These are phyloP conservation scores for Genyomyrus donnyi DNA, from an alignment of 2,113 vertebrate species.

Conservation along the genomic window DNA sequence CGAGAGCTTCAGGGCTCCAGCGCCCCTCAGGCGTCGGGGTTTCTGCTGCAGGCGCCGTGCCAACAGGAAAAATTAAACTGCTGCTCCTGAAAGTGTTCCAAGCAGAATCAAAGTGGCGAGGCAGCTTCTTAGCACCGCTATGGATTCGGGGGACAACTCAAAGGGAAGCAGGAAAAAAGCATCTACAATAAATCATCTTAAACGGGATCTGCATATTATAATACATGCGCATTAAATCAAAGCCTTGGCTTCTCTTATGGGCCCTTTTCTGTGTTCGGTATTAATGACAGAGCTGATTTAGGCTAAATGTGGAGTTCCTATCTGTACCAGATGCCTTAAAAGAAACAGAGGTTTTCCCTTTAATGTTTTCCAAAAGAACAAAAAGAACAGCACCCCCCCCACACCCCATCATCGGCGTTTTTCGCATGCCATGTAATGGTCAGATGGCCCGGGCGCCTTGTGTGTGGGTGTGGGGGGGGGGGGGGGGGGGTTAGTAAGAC, in stretches of 20 bases:
- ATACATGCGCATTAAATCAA: not conserved
- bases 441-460: not conserved
- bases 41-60: not conserved
- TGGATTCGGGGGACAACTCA: not conserved
- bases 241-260: not conserved
- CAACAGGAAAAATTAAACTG: slow-evolving; percentile 12
- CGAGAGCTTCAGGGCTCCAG: not conserved
- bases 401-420: not conserved
- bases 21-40: not conserved
- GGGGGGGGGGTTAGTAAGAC: not conserved
- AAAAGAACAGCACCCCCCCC: not conserved
- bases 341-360: not conserved
- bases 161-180: not conserved
- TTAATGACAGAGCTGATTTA: not conserved
- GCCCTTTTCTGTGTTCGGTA: not conserved
- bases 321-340: not conserved
- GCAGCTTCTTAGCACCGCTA: not conserved
- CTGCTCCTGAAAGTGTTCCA: not conserved
- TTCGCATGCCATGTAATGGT: not conserved
- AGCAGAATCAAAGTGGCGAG: not conserved
- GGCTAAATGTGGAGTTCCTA: not conserved
- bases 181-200: not conserved
- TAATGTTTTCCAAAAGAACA: not conserved
- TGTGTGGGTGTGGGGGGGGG: not conserved
- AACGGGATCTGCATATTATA: not conserved